phyloP scores from a whole-genome alignment of 1,140 invertebrate genomes.

The Dendroctonus ponderosae region DNA sequence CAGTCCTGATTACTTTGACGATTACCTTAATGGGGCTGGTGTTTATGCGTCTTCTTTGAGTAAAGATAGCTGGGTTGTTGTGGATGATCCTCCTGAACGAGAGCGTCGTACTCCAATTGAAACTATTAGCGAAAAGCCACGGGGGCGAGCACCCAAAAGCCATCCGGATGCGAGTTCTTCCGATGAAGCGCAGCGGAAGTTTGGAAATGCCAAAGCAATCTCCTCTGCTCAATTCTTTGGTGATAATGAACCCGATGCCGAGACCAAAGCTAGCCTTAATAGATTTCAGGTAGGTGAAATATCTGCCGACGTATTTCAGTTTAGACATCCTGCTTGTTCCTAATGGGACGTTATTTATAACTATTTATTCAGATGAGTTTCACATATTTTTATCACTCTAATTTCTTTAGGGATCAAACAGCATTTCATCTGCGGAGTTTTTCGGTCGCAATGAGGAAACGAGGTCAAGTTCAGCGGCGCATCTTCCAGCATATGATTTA shows the following conservation, averaged over 20 bases:
- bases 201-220: constrained; percentile 94
- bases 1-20: constrained; percentile 47
- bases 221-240: constrained; percentile 96
- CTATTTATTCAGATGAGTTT: too few species aligned
- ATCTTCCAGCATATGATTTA: constrained; percentile 67
- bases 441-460: constrained; percentile 64
- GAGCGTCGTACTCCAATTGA: constrained; percentile 62
- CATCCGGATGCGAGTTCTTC: constrained; percentile 5
- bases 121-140: constrained; percentile 21
- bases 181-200: constrained; percentile 87
- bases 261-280: constrained; percentile 57
- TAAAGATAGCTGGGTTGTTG: constrained; percentile 46
- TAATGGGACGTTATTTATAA: too few species aligned
- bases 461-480: constrained; percentile 2
- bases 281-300: constrained; percentile 66
- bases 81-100: constrained; percentile 45
- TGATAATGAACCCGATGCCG: constrained; percentile 64
- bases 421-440: constrained; percentile 94
- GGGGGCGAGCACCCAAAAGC: constrained; percentile 11
- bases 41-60: constrained; percentile 25
- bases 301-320: background rate
- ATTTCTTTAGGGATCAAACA: constrained; percentile 62
- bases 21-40: constrained; percentile 44
- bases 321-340: background rate
- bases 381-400: background rate